phyloP scores from a whole-genome alignment of 2,113 vertebrate species.

The Poeciliopsis retropinna region DNA sequence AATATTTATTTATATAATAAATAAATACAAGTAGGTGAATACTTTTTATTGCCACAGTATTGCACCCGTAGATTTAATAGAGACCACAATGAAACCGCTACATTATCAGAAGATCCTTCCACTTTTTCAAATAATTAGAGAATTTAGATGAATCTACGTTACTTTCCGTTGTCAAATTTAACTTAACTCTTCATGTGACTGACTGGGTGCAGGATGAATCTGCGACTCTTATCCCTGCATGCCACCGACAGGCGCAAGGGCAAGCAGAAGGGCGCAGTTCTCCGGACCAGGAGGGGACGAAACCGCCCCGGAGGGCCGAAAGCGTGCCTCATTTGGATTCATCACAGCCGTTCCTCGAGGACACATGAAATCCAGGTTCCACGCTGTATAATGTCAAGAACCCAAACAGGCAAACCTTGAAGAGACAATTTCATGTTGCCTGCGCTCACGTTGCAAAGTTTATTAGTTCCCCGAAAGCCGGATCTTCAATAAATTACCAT shows the following conservation, averaged over 20 bases:
- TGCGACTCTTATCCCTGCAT: constrained; percentile 31
- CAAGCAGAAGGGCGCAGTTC: constrained; percentile 50
- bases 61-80: background rate
- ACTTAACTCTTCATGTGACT: constrained; percentile 32
- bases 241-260: constrained; percentile 53
- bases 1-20: no score
- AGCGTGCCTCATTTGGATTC: constrained; percentile 62
- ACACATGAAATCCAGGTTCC: constrained; percentile 46
- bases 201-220: constrained; percentile 25
- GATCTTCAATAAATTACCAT: constrained; percentile 31
- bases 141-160: background rate
- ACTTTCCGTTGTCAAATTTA: background rate
- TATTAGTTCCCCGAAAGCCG: constrained; percentile 19
- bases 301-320: constrained; percentile 40
- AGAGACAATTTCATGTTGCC: constrained; percentile 17
- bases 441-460: constrained; percentile 30
- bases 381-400: constrained; percentile 32
- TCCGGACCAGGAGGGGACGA: constrained; percentile 50
- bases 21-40: no score
- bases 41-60: background rate
- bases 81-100: background rate
- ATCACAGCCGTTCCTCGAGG: constrained; percentile 42
- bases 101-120: background rate
- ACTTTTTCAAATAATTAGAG: background rate
- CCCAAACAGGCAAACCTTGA: constrained; percentile 16